Percentiles rank a stretch among this genome's conserved stretches.
phyloP scores from a whole-genome alignment of 2,888 invertebrate species.

The Cybosia mesomella region DNA sequence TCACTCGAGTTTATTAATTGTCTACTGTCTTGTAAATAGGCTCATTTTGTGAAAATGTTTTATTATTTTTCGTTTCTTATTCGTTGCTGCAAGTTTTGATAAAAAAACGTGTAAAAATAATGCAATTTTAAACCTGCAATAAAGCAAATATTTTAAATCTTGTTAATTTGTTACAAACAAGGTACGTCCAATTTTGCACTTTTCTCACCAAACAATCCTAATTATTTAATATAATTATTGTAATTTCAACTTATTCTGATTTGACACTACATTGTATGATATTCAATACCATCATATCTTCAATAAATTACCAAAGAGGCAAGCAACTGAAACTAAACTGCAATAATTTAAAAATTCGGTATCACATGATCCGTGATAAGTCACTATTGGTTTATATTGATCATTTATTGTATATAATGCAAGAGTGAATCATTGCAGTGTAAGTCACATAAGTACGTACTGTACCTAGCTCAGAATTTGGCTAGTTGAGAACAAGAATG shows the following conservation, averaged over 20 bases:
- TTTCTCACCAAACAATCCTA: background rate
- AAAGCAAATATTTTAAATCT: background rate
- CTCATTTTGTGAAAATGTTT: background rate
- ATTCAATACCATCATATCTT: background rate
- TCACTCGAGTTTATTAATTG: background rate
- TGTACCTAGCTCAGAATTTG: too few relatives aligned
- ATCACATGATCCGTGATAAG: too few relatives aligned
- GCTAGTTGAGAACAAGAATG: too few relatives aligned
- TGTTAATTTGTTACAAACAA: background rate
- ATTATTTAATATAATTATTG: too few relatives aligned
- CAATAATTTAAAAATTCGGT: background rate
- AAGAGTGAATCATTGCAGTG: too few relatives aligned
- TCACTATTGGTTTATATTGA: too few relatives aligned
- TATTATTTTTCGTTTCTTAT: too few relatives aligned
- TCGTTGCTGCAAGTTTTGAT: background rate
- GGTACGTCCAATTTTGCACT: slow-evolving; percentile 16
- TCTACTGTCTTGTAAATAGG: background rate
- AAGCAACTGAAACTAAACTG: background rate
- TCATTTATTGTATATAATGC: too few relatives aligned
- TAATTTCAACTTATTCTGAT: slow-evolving; percentile 12
- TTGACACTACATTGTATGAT: slow-evolving; percentile 9
- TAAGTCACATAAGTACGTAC: too few relatives aligned
- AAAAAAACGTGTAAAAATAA: background rate
- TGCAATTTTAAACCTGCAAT: background rate
- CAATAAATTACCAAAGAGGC: background rate